phyloP scores from a whole-genome alignment of 2,888 invertebrate species.

The Amblyjoppa fuscipennis region DNA sequence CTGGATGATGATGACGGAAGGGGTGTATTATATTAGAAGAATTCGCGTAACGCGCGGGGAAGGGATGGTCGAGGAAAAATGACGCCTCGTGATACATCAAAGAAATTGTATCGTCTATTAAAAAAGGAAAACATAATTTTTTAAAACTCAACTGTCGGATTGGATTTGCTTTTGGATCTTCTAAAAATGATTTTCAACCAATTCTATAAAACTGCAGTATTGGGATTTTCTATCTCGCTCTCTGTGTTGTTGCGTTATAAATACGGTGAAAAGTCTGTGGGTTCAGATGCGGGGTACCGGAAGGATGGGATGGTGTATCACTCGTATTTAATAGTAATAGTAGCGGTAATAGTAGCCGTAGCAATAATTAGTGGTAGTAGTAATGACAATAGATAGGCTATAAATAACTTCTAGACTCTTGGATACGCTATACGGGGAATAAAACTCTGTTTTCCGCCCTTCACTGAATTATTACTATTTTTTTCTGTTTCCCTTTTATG shows the following conservation, averaged over 20 bases:
- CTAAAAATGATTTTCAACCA: neutral
- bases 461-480: conserved; percentile 40
- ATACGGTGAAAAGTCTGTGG: conserved; percentile 8
- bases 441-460: conserved; percentile 46
- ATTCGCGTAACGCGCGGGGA: conserved; percentile 17
- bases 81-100: neutral
- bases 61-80: neutral
- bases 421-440: conserved; percentile 40
- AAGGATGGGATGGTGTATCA: conserved; percentile 35
- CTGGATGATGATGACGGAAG: conserved; percentile 45
- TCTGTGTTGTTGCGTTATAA: conserved; percentile 6
- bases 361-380: conserved; percentile 51
- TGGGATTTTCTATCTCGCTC: neutral
- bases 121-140: neutral
- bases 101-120: neutral
- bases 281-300: conserved; percentile 38
- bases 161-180: neutral
- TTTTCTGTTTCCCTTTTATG: conserved; percentile 36
- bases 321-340: conserved; percentile 32
- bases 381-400: conserved; percentile 61
- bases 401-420: conserved; percentile 57
- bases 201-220: neutral
- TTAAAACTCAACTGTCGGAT: neutral
- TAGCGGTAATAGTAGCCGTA: conserved; percentile 48
- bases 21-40: conserved; percentile 36